Evolutionary conservation across 2,888 invertebrate species (phyloP).

Genomic region (Seladonia tumulorum): DNA sequence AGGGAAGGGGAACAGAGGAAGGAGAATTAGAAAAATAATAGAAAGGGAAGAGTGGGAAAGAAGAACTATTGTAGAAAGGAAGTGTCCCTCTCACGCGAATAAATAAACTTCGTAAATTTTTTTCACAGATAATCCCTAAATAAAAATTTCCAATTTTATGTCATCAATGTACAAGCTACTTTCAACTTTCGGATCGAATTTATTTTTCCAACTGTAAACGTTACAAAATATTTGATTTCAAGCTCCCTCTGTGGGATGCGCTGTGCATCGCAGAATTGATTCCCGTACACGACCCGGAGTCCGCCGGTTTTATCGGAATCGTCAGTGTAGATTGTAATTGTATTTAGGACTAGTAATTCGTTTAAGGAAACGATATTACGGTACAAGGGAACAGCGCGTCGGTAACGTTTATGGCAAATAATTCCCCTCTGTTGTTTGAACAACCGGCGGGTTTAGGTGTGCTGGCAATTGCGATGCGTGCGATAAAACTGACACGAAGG

Average conservation of each 20-base stretch:
- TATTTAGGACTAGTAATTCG: conserved; percentile 28
- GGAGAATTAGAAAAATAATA: too few species aligned
- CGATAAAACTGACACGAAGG: conserved; percentile 27
- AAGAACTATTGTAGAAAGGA: too few species aligned
- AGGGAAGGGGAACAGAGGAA: too few species aligned
- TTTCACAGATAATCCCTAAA: not conserved
- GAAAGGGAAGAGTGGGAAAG: too few species aligned
- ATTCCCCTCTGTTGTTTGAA: conserved; percentile 26
- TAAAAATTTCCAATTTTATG: not conserved
- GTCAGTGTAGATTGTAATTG: conserved; percentile 1
- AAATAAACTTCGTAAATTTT: not conserved
- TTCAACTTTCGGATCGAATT: not conserved
- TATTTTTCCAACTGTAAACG: not conserved
- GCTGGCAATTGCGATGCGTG: not conserved
- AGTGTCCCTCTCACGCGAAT: not conserved
- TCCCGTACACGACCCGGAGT: not conserved
- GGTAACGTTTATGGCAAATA: conserved; percentile 34
- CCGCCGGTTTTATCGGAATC: not conserved
- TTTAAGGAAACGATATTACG: conserved; percentile 14
- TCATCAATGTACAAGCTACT: not conserved
- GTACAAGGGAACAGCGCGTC: not conserved
- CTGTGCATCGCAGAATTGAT: not conserved
- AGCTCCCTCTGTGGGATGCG: too few species aligned
- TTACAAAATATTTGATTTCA: not conserved
- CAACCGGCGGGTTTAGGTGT: not conserved